Evolutionary conservation across 2,888 invertebrate species (phyloP).

Genomic region (Oegoconia quadripuncta): DNA sequence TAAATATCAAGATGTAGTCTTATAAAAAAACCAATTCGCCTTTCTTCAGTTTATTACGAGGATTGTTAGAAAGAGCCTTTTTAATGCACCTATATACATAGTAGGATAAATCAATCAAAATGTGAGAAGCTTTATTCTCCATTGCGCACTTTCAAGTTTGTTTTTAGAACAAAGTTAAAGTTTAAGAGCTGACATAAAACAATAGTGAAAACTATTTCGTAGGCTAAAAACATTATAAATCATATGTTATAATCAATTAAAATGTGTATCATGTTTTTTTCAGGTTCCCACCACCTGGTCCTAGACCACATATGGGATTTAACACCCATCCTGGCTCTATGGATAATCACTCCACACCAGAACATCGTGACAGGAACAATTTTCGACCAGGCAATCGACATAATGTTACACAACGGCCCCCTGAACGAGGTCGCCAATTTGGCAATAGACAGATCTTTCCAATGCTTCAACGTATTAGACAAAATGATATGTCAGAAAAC

Average conservation of each 20-base stretch:
- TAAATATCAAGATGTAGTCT: too few species aligned
- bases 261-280: constrained; percentile 19
- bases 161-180: too few species aligned
- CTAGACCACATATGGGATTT: constrained; percentile 36
- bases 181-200: background rate
- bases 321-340: constrained; percentile 25
- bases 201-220: background rate
- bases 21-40: too few species aligned
- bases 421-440: constrained; percentile 38
- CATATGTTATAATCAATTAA: background rate
- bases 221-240: background rate
- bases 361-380: constrained; percentile 40
- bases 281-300: constrained; percentile 52
- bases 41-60: too few species aligned
- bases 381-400: constrained; percentile 33
- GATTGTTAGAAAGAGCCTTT: too few species aligned
- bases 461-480: constrained; percentile 28
- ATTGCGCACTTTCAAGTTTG: too few species aligned
- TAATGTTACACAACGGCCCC: constrained; percentile 25
- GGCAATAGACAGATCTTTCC: constrained; percentile 31
- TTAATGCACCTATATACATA: too few species aligned
- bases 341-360: constrained; percentile 29
- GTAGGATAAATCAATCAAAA: too few species aligned
- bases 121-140: too few species aligned
- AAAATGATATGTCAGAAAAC: constrained; percentile 26